A percentile compares a stretch with the other conserved stretches of the same genome.
phyloP scores from a whole-genome alignment of 2,113 vertebrate species.

The Hippoglossus stenolepis region DNA sequence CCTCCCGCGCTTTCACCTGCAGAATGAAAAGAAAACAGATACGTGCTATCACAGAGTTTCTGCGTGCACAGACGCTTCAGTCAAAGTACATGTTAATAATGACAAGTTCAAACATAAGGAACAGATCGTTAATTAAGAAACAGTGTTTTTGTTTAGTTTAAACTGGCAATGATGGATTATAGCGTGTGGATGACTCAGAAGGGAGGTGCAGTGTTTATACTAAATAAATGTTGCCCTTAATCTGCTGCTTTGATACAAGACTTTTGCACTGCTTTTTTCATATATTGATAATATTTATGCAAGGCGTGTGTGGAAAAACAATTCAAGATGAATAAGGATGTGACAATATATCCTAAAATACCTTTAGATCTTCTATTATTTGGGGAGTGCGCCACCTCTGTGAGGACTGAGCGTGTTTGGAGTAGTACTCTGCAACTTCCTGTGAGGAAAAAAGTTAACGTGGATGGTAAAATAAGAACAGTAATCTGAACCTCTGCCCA shows the following conservation, averaged over 20 bases:
- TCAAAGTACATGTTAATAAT: background rate
- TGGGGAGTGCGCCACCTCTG: slow-evolving; percentile 88
- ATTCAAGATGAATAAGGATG: background rate
- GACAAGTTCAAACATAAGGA: background rate
- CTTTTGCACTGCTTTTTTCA: background rate
- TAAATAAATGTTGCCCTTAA: background rate
- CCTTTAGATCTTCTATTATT: slow-evolving; percentile 90
- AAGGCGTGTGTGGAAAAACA: background rate
- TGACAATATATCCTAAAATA: slow-evolving; percentile 46
- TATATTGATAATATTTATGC: background rate
- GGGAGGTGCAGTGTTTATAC: slow-evolving; percentile 7
- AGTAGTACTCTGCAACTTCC: slow-evolving; percentile 88
- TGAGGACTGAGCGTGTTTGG: slow-evolving; percentile 73
- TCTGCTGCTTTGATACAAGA: background rate
- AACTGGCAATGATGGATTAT: background rate
- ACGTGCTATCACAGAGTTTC: background rate
- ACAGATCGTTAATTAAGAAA: background rate
- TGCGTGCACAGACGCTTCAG: background rate
- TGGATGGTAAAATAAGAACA: background rate
- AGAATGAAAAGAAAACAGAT: background rate
- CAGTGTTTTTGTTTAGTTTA: background rate
- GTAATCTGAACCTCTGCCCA: background rate
- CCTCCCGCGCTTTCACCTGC: slow-evolving; percentile 88
- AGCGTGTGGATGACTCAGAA: background rate
- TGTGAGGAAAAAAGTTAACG: slow-evolving; percentile 54